phyloP scores from a whole-genome alignment of 1,140 invertebrate species.

The Aradophagus sp. region DNA sequence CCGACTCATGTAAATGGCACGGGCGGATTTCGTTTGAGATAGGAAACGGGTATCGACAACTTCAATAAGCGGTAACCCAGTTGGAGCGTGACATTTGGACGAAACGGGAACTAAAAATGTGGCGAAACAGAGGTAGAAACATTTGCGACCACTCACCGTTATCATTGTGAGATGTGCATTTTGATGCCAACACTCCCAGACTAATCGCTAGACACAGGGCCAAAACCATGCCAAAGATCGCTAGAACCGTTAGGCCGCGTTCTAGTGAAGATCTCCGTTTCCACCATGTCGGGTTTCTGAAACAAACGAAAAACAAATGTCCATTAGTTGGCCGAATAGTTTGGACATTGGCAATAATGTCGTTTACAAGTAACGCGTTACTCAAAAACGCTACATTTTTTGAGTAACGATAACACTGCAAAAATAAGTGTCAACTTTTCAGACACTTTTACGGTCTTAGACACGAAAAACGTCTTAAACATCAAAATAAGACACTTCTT shows the following conservation, averaged over 20 bases:
- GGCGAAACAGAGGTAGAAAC: not conserved
- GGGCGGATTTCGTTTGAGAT: not conserved
- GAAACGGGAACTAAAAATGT: conserved; percentile 16
- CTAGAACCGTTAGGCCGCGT: conserved; percentile 81
- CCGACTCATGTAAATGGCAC: conserved; percentile 25
- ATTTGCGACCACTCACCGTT: conserved; percentile 35
- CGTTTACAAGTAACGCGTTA: no score
- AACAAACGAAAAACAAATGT: conserved; percentile 56
- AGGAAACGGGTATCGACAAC: no score
- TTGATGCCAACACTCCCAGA: conserved; percentile 76
- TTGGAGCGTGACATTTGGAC: conserved; percentile 14
- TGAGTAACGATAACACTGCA: no score
- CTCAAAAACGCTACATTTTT: no score
- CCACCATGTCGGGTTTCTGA: conserved; percentile 92
- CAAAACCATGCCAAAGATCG: conserved; percentile 78
- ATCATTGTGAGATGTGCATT: conserved; percentile 58
- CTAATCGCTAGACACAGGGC: conserved; percentile 81
- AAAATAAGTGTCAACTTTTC: no score
- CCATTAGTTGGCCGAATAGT: no score
- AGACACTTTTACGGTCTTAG: no score
- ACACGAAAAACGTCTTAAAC: no score
- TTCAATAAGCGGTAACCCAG: conserved; percentile 1
- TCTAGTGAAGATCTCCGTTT: conserved; percentile 86
- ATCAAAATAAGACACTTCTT: no score
- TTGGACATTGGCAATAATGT: no score